Percentiles rank a stretch among this genome's conserved stretches.
phyloP scores from a whole-genome alignment of 2,797 vertebrate species.

The Cryptoblepharus egeriae region DNA sequence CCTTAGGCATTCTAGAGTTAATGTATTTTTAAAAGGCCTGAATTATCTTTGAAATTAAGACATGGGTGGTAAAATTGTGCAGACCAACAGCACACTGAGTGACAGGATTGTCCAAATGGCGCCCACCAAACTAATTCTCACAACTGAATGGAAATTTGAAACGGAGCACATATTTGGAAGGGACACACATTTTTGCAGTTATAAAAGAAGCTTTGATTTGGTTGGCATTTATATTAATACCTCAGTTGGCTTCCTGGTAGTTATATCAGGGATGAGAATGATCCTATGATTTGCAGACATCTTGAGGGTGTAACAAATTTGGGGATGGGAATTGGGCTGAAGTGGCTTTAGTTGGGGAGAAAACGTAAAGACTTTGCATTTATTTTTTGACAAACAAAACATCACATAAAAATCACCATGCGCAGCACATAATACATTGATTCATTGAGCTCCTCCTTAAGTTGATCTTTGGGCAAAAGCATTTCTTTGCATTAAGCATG shows the following conservation, averaged over 20 bases:
- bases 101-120: background rate
- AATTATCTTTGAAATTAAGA: background rate
- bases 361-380: constrained; percentile 62
- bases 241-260: constrained; percentile 35
- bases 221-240: background rate
- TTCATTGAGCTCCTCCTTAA: constrained; percentile 79
- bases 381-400: constrained; percentile 69
- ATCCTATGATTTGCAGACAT: constrained; percentile 57
- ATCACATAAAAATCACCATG: constrained; percentile 80
- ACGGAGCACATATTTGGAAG: background rate
- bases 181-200: background rate
- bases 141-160: background rate
- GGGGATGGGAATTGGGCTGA: constrained; percentile 62
- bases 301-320: constrained; percentile 40
- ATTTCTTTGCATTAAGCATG: constrained; percentile 81
- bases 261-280: constrained; percentile 39
- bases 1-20: background rate
- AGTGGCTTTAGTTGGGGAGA: constrained; percentile 69
- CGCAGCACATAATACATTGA: constrained; percentile 76
- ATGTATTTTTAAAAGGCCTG: background rate
- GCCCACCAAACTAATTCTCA: background rate
- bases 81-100: background rate
- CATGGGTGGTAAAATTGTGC: background rate
- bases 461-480: constrained; percentile 77
- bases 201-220: background rate